Base-by-base conservation (phyloP, 2,888 invertebrate species). In the Pseudeuparius sepicola region DNA sequence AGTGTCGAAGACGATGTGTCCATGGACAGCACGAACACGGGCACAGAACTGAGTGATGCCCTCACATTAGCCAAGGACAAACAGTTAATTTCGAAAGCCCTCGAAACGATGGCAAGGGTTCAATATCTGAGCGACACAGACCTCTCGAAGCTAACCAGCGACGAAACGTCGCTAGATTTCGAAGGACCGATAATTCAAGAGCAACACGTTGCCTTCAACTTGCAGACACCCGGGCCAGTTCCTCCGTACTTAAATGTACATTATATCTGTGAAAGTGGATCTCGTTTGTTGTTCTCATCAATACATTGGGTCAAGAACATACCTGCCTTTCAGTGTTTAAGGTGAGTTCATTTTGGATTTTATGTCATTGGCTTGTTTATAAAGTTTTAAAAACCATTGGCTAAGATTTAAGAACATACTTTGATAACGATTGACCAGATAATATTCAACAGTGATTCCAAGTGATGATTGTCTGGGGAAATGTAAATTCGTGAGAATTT, bases 231-330 rank as follows among this genome's bases (percentile, higher is more conserved):
- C 9, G 73, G 75, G 14, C 77, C 87, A 4, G 80, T 87, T 49
- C 86, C 90, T 9, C 74, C 85, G n/a, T 88, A 86, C 64, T 73
- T 93, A 50, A 89, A 92, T 48, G 78, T 89, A 53, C 93, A 94
- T 66, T 93, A 88, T 53, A 86, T 89, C 31, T 96, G 93, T 65
- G 96, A 97, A 67, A 88, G 87, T 47, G 93, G 90, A 14, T 90
- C 94, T 2, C 67, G 96, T 30, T 71, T 97, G 34, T 71, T 97
- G 36, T 92, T 93, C 55, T 73, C 92, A 6, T 78, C 84, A 9
- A 82, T 93, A 37, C 83, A 93, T 54, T 96, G 94, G 90, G 75
- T 88, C 31, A 72, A 82, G 45, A 82, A 83, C 50, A 75, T 93
- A 49, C 79, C 84, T 14, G 82, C 81, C 25, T 90, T 88, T 58